A percentile compares a stretch with the other conserved stretches of the same genome.
Conservation (phyloP, 2,113 vertebrate species). For the Cheirogaleus medius region DNA sequence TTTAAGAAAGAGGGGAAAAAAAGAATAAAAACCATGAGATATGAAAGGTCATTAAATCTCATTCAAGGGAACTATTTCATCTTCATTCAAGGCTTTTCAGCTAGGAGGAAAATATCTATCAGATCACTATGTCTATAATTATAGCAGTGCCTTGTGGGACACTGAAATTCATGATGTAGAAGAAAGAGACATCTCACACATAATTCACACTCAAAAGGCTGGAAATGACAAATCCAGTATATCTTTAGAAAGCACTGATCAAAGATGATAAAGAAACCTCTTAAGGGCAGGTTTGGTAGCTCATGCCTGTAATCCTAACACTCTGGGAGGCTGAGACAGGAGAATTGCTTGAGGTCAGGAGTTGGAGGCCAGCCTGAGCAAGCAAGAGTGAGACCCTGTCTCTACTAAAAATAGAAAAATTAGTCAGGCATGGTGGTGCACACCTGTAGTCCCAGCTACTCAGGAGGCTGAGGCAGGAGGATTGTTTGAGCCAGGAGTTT, state of each 20-base stretch:
- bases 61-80: background rate
- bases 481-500: too few relatives aligned
- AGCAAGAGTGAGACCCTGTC: too few relatives aligned
- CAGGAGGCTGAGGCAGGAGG: too few relatives aligned
- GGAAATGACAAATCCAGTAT: background rate
- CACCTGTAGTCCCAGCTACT: too few relatives aligned
- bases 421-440: too few relatives aligned
- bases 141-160: background rate
- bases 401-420: too few relatives aligned
- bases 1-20: background rate
- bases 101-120: background rate
- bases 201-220: background rate
- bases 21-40: background rate
- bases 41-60: background rate
- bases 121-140: background rate
- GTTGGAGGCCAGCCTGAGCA: too few relatives aligned
- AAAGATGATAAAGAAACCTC: background rate
- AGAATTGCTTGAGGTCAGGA: too few relatives aligned
- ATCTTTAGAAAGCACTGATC: background rate
- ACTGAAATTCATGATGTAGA: background rate
- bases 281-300: background rate
- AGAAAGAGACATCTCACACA: background rate
- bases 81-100: background rate
- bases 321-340: too few relatives aligned
- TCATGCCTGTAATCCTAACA: too few relatives aligned